Base-by-base conservation (phyloP, 2,888 invertebrate species). In the Drosophila niveifrons region DNA sequence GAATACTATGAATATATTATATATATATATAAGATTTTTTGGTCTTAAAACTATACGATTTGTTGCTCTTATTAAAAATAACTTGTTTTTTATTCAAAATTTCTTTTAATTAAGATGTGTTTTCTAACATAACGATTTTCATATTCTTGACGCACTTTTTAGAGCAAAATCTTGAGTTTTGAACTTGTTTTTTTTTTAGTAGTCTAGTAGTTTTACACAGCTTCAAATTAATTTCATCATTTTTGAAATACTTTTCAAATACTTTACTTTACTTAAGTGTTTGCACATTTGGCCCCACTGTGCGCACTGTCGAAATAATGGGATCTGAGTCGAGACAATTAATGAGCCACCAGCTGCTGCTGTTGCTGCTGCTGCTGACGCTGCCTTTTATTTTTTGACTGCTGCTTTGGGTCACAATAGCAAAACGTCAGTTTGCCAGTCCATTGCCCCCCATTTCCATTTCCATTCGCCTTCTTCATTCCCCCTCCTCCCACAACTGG, bases 301-400 rank as follows among this genome's bases (percentile, higher is more conserved):
- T 67, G 29, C 43, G 4, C 2, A 17, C n/a, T 2, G n/a, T 1
- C 1, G 11, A 39, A 56, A 61, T 75, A 75, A 34, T 34, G 57
- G 66, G 63, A 75, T 44, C 28, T 65, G 2, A 18, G 23, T 15
- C 34, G 13, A 28, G 52, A 39, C 53, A 67, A 50, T 59, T 50
- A 51, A 41, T 50, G 8, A 55, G 34, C 28, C 46, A 43, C 34
- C 53, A 56, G 55, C 15, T 51, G 58, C 34, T 41, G 13, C 29
- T 51, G 55, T 6, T 36, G 34, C 11, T 36, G 36, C 9, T 10
- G 31, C 1, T n/a, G 55, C 15, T 51, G 57, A 28, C 34, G 13
- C 34, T 51, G 55, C 9, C 46, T 59, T 57, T 51, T 56, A 41
- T 43, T 48, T 46, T n/a, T 41, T 15, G 39, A 41, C 39, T 41